Evolutionary conservation across 53 echinoderm and acorn worm genomes (phyloP), one percentile per base, ranked within the genome.

Genomic region (Holothuria scabra): DNA sequence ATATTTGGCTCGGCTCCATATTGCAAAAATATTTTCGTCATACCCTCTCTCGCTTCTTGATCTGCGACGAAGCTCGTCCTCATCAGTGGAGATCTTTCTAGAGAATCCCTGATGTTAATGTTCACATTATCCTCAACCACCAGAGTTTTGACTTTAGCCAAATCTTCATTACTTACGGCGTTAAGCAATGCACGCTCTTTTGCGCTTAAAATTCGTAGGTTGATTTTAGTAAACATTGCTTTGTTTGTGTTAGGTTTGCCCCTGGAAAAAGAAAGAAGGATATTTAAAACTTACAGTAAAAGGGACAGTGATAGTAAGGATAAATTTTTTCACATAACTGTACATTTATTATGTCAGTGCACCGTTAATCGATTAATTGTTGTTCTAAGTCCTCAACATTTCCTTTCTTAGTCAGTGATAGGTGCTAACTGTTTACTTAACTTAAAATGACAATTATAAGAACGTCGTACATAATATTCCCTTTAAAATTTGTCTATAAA

Each of bases 1-100:
- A 92, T 70, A 59, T 99, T 99, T 2, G 95, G 88, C 29, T 94
- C 91, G 48, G 94, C 94, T 10, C 94, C 94, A 74, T 86, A 82
- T 60, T 89, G 83, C 12, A 99, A 72, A 9, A 99, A 90, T 28
- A 92, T 22, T 41, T 87, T 67, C 10, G 87, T 89, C 41, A 97
- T 74, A 1, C 56, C 87, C 28, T 26, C 52, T 9, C 94, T 76
- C 21, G 68, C 86, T 21, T 87, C 70, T 29, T 74, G 41, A 9
- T 88, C 91, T 32, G 82, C 80, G 7, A 87, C 65, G 34, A 89
- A 80, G 55, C 89, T 87, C 9, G 93, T 87, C 14, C 94, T 68
- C 74, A 94, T 89, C 29, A 99, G 68, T 9, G 99, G 91, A 49
- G 93, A 89, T 63, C 94, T 86, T 61, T 89, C 52, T 26, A 99